A percentile compares a stretch with the other conserved stretches of the same genome.
Conservation (phyloP, 1,140 invertebrate species). For the Pomacea maculata region DNA sequence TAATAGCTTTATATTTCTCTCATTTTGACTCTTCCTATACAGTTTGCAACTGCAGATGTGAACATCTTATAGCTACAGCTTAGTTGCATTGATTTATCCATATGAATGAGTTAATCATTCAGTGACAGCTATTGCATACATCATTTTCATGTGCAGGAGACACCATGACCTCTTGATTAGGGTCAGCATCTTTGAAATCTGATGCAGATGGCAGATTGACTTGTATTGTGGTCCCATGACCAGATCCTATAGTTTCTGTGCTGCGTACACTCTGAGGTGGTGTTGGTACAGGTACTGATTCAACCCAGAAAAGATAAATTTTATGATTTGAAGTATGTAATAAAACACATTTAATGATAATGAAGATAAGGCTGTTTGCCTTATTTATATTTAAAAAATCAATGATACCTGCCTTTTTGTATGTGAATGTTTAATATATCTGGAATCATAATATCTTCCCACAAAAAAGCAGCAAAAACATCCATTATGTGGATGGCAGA, state of each 20-base stretch:
- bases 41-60: no score
- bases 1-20: no score
- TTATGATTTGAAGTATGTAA: background rate
- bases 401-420: background rate
- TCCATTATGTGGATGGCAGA: background rate
- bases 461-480: background rate
- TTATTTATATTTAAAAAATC: background rate
- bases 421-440: background rate
- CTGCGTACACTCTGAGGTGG: slow-evolving; percentile 39
- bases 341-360: slow-evolving; percentile 5
- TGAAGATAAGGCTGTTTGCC: background rate
- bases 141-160: no score
- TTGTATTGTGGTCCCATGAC: slow-evolving; percentile 46
- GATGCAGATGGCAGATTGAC: slow-evolving; percentile 43
- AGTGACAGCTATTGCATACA: no score
- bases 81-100: no score
- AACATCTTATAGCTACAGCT: no score
- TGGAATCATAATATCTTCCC: background rate
- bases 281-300: slow-evolving; percentile 47
- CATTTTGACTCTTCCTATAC: no score
- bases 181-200: slow-evolving; percentile 3
- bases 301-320: background rate
- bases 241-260: slow-evolving; percentile 32
- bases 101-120: no score
- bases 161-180: no score